Percentiles rank a stretch among this genome's conserved stretches.
phyloP scores from a whole-genome alignment of 1,140 invertebrate species.

The Bombus fervidus region DNA sequence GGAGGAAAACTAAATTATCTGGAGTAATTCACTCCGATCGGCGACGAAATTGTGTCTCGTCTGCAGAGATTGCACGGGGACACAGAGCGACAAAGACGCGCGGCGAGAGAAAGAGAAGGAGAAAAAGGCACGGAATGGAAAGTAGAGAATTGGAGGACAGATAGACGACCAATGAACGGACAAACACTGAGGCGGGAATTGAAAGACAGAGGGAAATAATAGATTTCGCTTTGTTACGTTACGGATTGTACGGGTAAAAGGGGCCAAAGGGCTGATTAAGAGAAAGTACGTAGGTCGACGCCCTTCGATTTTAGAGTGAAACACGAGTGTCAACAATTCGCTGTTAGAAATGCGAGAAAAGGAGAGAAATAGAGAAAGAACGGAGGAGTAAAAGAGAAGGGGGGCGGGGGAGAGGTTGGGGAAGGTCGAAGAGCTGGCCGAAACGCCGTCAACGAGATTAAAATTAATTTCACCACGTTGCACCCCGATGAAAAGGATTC shows the following conservation, averaged over 20 bases:
- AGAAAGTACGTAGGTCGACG: background rate
- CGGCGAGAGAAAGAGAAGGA: background rate
- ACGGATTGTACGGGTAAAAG: background rate
- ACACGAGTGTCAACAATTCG: background rate
- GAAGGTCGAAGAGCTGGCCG: background rate
- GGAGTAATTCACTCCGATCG: conserved; percentile 24
- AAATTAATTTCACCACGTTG: conserved; percentile 32
- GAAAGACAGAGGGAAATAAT: conserved; percentile 33
- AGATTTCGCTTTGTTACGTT: conserved; percentile 35
- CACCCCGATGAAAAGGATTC: conserved; percentile 5
- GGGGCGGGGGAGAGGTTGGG: background rate
- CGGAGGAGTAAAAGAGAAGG: background rate
- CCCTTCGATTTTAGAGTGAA: background rate
- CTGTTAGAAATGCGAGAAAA: background rate
- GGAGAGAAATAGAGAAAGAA: background rate
- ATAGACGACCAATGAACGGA: conserved; percentile 26
- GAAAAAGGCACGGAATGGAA: background rate
- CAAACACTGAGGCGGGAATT: conserved; percentile 28
- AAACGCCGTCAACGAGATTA: conserved; percentile 27
- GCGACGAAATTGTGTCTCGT: conserved; percentile 21
- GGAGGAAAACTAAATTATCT: conserved; percentile 37
- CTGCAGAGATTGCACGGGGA: conserved; percentile 5
- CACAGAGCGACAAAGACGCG: background rate
- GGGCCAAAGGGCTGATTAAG: conserved; percentile 13
- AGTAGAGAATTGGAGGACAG: background rate